Conservation (phyloP, 2,888 invertebrate species). For the Halictus quadricinctus region DNA sequence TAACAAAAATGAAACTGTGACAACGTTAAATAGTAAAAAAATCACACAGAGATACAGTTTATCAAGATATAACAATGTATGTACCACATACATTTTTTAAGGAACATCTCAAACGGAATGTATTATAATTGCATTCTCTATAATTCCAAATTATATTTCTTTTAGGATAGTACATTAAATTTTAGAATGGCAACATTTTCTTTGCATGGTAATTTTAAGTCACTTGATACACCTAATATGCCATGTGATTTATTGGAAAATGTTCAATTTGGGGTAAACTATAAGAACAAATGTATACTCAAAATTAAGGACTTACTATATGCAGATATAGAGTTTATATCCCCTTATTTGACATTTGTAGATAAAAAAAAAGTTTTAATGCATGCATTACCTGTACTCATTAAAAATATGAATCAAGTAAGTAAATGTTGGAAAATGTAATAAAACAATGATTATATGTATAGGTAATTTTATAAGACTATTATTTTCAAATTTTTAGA, state of each 20-base stretch:
- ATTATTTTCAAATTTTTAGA: constrained; percentile 35
- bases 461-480: neutral
- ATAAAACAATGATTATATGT: neutral
- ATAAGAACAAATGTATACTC: constrained; percentile 77
- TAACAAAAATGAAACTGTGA: constrained; percentile 82
- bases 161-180: constrained; percentile 81
- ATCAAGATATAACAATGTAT: constrained; percentile 80
- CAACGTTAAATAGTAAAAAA: constrained; percentile 80
- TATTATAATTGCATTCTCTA: neutral
- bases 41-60: constrained; percentile 83
- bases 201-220: constrained; percentile 80
- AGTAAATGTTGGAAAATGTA: constrained; percentile 70
- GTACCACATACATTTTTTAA: constrained; percentile 46
- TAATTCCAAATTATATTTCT: constrained; percentile 21
- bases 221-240: constrained; percentile 76
- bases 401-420: constrained; percentile 83
- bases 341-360: constrained; percentile 84
- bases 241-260: constrained; percentile 77
- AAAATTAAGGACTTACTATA: constrained; percentile 79
- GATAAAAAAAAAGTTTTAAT: constrained; percentile 81
- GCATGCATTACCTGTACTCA: constrained; percentile 85
- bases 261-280: constrained; percentile 82
- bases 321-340: constrained; percentile 83
- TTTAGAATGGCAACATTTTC: constrained; percentile 81
- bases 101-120: neutral